Evolutionary conservation across 2,113 vertebrate genomes (phyloP).

Genomic region (Oreochromis niloticus): DNA sequence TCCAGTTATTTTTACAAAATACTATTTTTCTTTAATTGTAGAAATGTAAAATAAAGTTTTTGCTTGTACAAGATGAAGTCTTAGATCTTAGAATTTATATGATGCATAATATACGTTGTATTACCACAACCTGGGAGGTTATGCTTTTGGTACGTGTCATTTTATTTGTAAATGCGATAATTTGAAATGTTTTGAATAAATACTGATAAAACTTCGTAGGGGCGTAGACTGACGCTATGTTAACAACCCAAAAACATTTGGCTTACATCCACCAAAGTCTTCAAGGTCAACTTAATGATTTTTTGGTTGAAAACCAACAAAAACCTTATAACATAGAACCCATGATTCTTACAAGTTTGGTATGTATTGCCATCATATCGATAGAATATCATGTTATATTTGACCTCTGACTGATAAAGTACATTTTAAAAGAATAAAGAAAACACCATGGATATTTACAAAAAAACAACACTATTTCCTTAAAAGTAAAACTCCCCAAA

Average conservation of each 20-base stretch:
- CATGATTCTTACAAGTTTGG: neutral
- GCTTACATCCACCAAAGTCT: neutral
- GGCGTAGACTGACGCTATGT: neutral
- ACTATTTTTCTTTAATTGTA: neutral
- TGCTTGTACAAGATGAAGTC: fast-evolving
- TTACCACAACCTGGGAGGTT: neutral
- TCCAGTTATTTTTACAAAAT: neutral
- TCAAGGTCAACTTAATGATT: neutral
- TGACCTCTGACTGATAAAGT: neutral
- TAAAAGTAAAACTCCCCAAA: neutral
- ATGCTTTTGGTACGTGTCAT: neutral
- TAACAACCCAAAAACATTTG: neutral
- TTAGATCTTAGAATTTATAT: neutral
- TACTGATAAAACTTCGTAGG: neutral
- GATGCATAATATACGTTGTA: fast-evolving
- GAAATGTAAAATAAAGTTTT: neutral
- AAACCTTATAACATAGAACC: neutral
- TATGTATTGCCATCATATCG: neutral
- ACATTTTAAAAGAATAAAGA: neutral
- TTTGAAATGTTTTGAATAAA: neutral
- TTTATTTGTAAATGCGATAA: fast-evolving
- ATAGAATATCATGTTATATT: neutral
- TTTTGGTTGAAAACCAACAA: neutral
- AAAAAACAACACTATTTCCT: neutral
- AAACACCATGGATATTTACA: neutral